These are phyloP conservation scores for Tragelaphus buxtoni DNA, from an alignment of 2,113 vertebrate genomes.

Conservation along the genomic window DNA sequence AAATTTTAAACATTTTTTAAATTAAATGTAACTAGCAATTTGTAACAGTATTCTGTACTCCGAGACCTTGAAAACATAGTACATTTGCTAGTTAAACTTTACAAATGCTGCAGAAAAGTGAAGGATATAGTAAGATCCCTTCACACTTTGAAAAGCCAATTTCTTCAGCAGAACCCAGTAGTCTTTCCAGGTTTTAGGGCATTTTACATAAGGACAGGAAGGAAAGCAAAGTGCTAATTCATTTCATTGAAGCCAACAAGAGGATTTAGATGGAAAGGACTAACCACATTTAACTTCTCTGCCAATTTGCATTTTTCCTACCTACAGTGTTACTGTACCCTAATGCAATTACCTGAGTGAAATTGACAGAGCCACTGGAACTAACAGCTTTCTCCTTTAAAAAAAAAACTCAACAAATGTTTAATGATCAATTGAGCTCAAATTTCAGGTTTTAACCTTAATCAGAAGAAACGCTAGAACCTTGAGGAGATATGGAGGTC, in stretches of 20 bases:
- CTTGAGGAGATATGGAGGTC: neutral
- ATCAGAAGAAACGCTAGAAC: neutral
- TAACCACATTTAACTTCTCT: neutral
- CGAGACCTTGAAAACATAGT: neutral
- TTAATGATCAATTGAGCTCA: neutral
- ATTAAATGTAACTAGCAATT: neutral
- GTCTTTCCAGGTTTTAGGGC: neutral
- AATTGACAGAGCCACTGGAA: neutral
- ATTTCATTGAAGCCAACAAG: neutral
- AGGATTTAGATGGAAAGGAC: neutral
- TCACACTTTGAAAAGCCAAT: conserved; percentile 7
- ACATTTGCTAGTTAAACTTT: conserved; percentile 24
- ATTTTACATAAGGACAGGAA: neutral
- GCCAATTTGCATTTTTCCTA: neutral
- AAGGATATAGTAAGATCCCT: neutral
- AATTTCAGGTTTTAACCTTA: neutral
- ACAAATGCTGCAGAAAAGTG: neutral
- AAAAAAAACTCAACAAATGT: neutral
- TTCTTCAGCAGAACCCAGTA: neutral
- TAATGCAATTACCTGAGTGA: neutral
- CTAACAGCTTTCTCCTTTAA: neutral
- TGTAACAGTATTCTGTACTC: neutral
- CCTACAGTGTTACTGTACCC: neutral
- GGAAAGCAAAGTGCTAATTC: neutral
- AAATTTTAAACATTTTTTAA: conserved; percentile 32